A percentile compares a stretch with the other conserved stretches of the same genome.
Conservation (phyloP, 2,113 vertebrate genomes). For the Tiliqua scincoides region DNA sequence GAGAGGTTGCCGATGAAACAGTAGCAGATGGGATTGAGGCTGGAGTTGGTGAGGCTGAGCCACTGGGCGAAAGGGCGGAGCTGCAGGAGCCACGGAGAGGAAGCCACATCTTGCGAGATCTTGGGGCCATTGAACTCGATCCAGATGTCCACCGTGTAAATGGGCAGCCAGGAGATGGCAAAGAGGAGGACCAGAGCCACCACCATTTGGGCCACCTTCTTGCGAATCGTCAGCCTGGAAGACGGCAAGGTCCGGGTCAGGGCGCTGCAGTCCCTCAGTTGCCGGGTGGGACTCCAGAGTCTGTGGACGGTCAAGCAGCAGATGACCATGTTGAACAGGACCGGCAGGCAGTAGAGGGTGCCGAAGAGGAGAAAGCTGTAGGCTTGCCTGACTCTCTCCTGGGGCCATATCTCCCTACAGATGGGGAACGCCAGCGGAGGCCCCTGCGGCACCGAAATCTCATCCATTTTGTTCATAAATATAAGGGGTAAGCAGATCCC, state of each 20-base stretch:
- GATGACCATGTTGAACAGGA: slow-evolving; percentile 90
- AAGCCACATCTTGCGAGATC: slow-evolving; percentile 74
- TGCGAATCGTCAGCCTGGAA: slow-evolving; percentile 85
- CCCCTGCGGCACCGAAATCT: slow-evolving; percentile 81
- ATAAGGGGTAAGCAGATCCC: slow-evolving; percentile 87
- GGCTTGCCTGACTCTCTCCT: slow-evolving; percentile 86
- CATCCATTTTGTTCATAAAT: slow-evolving; percentile 85
- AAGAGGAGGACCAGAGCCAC: slow-evolving; percentile 90
- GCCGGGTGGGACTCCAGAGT: slow-evolving; percentile 80
- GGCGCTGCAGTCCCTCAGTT: slow-evolving; percentile 77
- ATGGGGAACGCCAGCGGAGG: slow-evolving; percentile 80
- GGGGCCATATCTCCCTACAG: slow-evolving; percentile 90
- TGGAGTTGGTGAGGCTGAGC: slow-evolving; percentile 93
- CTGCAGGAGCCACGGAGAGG: slow-evolving; percentile 86
- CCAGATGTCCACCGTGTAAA: slow-evolving; percentile 90
- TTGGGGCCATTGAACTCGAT: slow-evolving; percentile 82
- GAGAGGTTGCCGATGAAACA: slow-evolving; percentile 90
- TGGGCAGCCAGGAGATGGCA: slow-evolving; percentile 86
- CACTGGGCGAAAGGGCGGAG: slow-evolving; percentile 90
- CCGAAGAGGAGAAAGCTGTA: slow-evolving; percentile 92
- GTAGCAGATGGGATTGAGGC: slow-evolving; percentile 93
- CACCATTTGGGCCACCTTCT: slow-evolving; percentile 92
- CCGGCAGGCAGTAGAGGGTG: slow-evolving; percentile 89
- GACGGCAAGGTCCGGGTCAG: slow-evolving; percentile 80
- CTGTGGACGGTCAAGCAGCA: slow-evolving; percentile 86